Conservation (phyloP, 1,140 invertebrate genomes). For the Bombyx mandarina region DNA sequence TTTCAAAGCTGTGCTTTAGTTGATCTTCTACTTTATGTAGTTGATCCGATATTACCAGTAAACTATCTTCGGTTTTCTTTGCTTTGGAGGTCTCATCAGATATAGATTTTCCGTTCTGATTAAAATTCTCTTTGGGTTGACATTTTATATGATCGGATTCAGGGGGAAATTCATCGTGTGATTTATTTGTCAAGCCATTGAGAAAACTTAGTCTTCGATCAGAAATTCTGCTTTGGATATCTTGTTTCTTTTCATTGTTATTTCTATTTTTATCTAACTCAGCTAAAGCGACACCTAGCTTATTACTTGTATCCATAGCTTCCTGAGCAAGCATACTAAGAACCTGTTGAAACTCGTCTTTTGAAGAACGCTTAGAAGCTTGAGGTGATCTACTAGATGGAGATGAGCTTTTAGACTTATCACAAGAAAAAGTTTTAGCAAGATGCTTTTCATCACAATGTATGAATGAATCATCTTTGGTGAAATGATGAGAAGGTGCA, state of each 20-base stretch:
- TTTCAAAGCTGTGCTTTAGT: constrained; percentile 60
- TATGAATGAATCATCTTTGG: constrained; percentile 68
- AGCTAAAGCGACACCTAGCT: constrained; percentile 63
- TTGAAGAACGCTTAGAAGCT: constrained; percentile 58
- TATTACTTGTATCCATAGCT: constrained; percentile 71
- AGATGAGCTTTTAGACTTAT: constrained; percentile 66
- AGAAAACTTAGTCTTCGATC: constrained; percentile 51
- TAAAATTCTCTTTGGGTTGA: constrained; percentile 19
- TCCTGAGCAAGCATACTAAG: constrained; percentile 73
- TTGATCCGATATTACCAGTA: constrained; percentile 64
- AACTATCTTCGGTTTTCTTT: constrained; percentile 65
- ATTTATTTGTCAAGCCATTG: constrained; percentile 42
- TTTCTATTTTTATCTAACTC: constrained; percentile 66
- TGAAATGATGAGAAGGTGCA: constrained; percentile 49
- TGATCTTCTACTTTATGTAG: constrained; percentile 65
- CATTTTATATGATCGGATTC: constrained; percentile 24
- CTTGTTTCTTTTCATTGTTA: constrained; percentile 42
- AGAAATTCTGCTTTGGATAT: constrained; percentile 45
- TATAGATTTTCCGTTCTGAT: constrained; percentile 14
- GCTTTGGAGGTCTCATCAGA: constrained; percentile 31
- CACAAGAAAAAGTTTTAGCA: constrained; percentile 62
- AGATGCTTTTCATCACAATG: constrained; percentile 59
- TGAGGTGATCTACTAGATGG: constrained; percentile 63
- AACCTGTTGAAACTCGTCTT: constrained; percentile 71
- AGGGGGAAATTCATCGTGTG: constrained; percentile 20